Evolutionary conservation across 2,888 invertebrate genomes (phyloP), one percentile per base, ranked within the genome.

Genomic region (Drosophila tanythrix): DNA sequence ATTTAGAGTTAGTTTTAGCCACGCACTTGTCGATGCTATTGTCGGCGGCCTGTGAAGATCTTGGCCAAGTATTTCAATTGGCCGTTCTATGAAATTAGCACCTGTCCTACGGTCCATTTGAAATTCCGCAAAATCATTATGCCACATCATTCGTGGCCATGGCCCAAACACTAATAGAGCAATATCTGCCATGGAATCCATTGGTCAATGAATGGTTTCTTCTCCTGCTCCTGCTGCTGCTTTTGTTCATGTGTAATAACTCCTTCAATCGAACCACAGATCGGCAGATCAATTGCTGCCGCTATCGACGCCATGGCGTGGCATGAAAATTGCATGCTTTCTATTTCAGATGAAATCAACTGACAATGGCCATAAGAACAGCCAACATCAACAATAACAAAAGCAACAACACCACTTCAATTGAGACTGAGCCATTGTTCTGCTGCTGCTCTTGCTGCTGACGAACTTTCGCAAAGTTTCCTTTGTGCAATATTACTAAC

Each of bases 41-140:
- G 77, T 78, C 89, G 89, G 89, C 85, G 58, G 80, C 85, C 64
- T 86, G 52, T 76, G 85, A 86, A 73, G 83, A 74, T 79, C 63
- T 68, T 61, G 74, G 64, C 70, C 60, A 63, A 86, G 88, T 72
- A 89, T 89, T 89, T 86, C 86, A 89, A 89, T 86, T 86, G 86
- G 89, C 85, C 81, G 90, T 90, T 90, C 87, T 88, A 86, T 82
- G 84, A 89, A 89, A 91, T 92, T 92, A 92, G 90, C 91, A 92
- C 92, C 90, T 91, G 90, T 90, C 88, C 83, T 88, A 81, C 83
- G 87, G 87, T 84, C 89, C 82, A 89, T 82, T 89, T 90, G 83
- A 87, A 92, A 90, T 90, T 92, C 88, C 82, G 90, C 90, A 85
- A 90, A 91, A 91, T 91, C 88, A 91, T 91, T 87, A 87, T 83